Percentiles rank a stretch among this genome's conserved stretches.
Conservation (phyloP, 1,140 invertebrate genomes). For the Episyrphus balteatus region DNA sequence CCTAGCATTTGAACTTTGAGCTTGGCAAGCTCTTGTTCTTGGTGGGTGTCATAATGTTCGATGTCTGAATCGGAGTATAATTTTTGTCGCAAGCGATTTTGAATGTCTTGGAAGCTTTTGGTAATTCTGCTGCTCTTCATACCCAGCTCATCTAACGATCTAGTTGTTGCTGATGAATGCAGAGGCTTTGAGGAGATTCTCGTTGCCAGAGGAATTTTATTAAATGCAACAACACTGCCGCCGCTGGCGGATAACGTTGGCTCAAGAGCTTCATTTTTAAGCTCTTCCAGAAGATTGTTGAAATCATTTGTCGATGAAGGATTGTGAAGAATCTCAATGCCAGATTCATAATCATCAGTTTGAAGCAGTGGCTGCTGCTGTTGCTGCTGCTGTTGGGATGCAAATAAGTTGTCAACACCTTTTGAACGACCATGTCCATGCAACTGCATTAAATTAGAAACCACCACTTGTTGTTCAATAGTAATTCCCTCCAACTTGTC, state of each 20-base stretch:
- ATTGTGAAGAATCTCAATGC: slow-evolving; percentile 1
- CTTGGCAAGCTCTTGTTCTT: slow-evolving; percentile 2
- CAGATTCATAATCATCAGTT: slow-evolving; percentile 7
- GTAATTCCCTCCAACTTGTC: slow-evolving; percentile 83
- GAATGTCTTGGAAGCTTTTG: background rate
- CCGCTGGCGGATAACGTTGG: no score
- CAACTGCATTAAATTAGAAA: slow-evolving; percentile 74
- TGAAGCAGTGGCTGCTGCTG: slow-evolving; percentile 5
- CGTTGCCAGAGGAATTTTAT: no score
- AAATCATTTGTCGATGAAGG: slow-evolving; percentile 8
- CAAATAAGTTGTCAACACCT: background rate
- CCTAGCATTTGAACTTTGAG: no score
- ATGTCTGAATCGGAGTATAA: slow-evolving; percentile 21
- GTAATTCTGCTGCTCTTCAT: no score
- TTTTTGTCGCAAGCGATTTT: slow-evolving; percentile 1
- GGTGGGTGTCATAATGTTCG: slow-evolving; percentile 20
- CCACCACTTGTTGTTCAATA: slow-evolving; percentile 84
- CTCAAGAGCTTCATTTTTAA: slow-evolving; percentile 9
- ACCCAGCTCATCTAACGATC: no score
- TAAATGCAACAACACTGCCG: background rate
- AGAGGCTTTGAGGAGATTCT: no score
- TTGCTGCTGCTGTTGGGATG: slow-evolving; percentile 7
- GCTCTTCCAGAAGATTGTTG: slow-evolving; percentile 9
- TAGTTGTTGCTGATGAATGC: no score
- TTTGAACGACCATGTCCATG: slow-evolving; percentile 37